Conservation (phyloP, 2,113 vertebrate genomes). For the Urocitellus parryii region DNA sequence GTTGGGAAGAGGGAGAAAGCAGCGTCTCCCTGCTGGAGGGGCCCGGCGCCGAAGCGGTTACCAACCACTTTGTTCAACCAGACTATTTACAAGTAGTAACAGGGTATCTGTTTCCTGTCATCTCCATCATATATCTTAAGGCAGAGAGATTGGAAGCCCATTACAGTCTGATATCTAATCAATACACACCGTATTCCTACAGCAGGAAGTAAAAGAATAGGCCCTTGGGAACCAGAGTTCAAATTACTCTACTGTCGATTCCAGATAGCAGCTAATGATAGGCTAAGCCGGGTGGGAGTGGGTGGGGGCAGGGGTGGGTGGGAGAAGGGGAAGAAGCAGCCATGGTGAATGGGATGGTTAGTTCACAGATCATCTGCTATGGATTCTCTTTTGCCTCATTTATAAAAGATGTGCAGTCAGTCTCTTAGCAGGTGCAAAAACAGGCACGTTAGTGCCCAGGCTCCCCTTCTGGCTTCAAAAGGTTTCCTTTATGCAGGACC, state of each 20-base stretch:
- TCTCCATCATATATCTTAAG: constrained; percentile 95
- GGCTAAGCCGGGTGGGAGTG: constrained; percentile 85
- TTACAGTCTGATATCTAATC: constrained; percentile 98
- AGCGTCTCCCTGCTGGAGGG: constrained; percentile 59
- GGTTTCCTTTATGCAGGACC: neutral
- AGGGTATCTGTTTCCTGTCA: constrained; percentile 95
- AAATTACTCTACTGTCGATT: constrained; percentile 96
- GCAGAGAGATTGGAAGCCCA: constrained; percentile 95
- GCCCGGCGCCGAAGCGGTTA: constrained; percentile 90
- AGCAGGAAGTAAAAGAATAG: constrained; percentile 97
- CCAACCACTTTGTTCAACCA: constrained; percentile 92
- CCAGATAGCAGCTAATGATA: constrained; percentile 96
- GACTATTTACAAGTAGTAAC: constrained; percentile 95
- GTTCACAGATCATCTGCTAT: constrained; percentile 78
- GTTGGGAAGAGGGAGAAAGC: constrained; percentile 66
- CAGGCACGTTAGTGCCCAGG: neutral
- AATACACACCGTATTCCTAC: constrained; percentile 96
- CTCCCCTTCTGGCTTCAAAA: constrained; percentile 21
- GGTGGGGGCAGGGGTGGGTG: constrained; percentile 44
- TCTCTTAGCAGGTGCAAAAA: neutral
- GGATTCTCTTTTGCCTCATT: constrained; percentile 83
- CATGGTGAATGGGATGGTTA: constrained; percentile 81
- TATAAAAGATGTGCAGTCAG: constrained; percentile 62
- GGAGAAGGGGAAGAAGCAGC: neutral
- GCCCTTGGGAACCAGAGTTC: constrained; percentile 95